Percentiles rank a stretch among this genome's conserved stretches.
Conservation (phyloP, 2,797 vertebrate genomes). For the Pseudopleuronectes americanus region DNA sequence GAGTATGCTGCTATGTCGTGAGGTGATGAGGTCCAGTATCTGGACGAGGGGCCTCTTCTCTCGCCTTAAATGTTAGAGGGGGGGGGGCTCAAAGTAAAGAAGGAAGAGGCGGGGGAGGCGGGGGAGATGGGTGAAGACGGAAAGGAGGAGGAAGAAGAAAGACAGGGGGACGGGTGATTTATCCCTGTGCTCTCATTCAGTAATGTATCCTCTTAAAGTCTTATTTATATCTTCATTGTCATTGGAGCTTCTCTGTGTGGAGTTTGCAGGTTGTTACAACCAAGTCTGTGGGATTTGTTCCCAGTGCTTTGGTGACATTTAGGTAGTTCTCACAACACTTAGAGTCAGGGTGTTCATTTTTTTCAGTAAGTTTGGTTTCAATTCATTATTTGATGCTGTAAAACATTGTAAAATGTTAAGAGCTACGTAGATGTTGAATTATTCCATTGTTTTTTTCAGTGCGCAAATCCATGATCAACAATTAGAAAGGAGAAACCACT, state of each 20-base stretch:
- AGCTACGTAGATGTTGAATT: too few species aligned
- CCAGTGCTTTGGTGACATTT: background rate
- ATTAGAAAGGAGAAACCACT: too few species aligned
- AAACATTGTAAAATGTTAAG: too few species aligned
- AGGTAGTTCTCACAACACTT: too few species aligned
- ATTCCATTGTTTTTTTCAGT: too few species aligned
- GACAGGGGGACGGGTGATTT: slow-evolving; percentile 23
- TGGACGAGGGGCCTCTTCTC: slow-evolving; percentile 58
- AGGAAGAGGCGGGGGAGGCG: slow-evolving; percentile 18
- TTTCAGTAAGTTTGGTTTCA: too few species aligned
- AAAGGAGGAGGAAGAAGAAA: slow-evolving; percentile 1
- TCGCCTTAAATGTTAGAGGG: slow-evolving; percentile 36
- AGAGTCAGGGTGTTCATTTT: too few species aligned
- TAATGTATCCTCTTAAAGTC: background rate
- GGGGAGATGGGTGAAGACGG: slow-evolving; percentile 16
- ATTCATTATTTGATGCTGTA: too few species aligned
- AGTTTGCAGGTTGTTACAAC: background rate
- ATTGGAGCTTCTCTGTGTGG: background rate
- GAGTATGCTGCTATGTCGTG: slow-evolving; percentile 50
- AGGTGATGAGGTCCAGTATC: slow-evolving; percentile 58
- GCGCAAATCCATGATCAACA: too few species aligned
- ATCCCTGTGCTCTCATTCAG: background rate
- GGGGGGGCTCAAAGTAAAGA: slow-evolving; percentile 35
- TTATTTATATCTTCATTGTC: slow-evolving; percentile 17
- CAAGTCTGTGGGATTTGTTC: background rate